These are phyloP conservation scores for Meandrina meandrites DNA, from an alignment of 92 coral and sea anemone species.

Conservation along the genomic window DNA sequence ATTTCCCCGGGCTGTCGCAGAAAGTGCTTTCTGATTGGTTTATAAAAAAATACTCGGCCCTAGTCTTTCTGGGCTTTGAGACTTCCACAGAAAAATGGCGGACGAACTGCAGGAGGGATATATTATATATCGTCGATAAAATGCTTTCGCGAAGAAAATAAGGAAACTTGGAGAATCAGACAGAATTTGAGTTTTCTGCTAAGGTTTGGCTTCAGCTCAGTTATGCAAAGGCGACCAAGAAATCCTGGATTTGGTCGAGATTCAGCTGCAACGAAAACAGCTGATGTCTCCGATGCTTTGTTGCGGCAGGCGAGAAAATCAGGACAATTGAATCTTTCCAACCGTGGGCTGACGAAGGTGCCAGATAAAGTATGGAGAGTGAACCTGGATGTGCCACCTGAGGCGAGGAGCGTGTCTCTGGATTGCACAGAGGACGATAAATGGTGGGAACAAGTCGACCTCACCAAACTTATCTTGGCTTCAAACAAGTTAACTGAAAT, in stretches of 20 bases:
- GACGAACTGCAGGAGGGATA: background rate
- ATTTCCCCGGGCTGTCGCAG: background rate
- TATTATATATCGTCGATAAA: background rate
- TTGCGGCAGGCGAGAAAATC: slow-evolving; percentile 89
- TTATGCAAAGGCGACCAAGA: slow-evolving; percentile 62
- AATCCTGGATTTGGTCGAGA: slow-evolving; percentile 65
- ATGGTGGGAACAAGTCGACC: slow-evolving; percentile 98
- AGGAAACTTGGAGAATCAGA: background rate
- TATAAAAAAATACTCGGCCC: background rate
- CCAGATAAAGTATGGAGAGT: slow-evolving; percentile 95
- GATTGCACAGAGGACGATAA: slow-evolving; percentile 84
- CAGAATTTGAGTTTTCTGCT: too few species aligned
- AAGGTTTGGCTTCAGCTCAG: background rate
- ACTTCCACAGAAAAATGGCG: background rate
- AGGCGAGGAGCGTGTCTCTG: slow-evolving; percentile 81
- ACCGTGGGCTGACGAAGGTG: slow-evolving; percentile 72
- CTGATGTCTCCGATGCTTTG: slow-evolving; percentile 81
- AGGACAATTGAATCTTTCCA: slow-evolving; percentile 92
- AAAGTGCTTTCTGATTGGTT: slow-evolving; percentile 11
- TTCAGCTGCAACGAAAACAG: slow-evolving; percentile 13
- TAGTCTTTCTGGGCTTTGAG: background rate
- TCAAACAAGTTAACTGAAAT: slow-evolving; percentile 79
- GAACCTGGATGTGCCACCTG: slow-evolving; percentile 85
- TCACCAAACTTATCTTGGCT: slow-evolving; percentile 87
- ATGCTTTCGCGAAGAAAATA: background rate